These are phyloP conservation scores for Thecocarcelia acutangulata DNA, from an alignment of 2,888 invertebrate genomes.

Conservation along the genomic window DNA sequence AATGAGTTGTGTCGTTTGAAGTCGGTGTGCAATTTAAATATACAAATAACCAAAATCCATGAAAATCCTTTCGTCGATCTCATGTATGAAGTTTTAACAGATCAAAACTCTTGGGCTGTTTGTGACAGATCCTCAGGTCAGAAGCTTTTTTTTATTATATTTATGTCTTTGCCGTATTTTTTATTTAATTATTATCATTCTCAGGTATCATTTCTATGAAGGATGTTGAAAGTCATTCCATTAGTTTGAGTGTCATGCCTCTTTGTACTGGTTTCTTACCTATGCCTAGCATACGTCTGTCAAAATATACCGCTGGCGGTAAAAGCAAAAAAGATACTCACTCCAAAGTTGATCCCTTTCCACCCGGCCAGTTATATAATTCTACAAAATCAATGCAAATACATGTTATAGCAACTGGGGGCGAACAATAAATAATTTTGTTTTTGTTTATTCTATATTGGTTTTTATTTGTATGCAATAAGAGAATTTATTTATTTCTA, in stretches of 20 bases:
- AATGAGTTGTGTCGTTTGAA: slow-evolving; percentile 94
- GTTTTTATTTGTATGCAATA: slow-evolving; percentile 39
- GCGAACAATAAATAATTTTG: slow-evolving; percentile 74
- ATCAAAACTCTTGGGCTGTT: slow-evolving; percentile 96
- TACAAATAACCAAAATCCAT: slow-evolving; percentile 86
- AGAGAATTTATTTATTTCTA: slow-evolving; percentile 66
- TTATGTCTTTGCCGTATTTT: neutral
- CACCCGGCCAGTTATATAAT: slow-evolving; percentile 95
- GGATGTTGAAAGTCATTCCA: slow-evolving; percentile 86
- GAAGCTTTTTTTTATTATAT: neutral
- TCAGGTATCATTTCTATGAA: slow-evolving; percentile 88
- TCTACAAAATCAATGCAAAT: slow-evolving; percentile 95
- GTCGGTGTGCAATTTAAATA: slow-evolving; percentile 91
- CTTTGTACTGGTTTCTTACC: slow-evolving; percentile 94
- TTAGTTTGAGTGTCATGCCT: slow-evolving; percentile 95
- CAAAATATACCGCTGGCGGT: slow-evolving; percentile 90
- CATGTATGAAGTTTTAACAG: slow-evolving; percentile 96
- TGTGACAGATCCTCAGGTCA: slow-evolving; percentile 93
- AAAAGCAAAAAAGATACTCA: slow-evolving; percentile 84
- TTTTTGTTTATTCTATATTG: slow-evolving; percentile 30
- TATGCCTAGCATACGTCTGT: slow-evolving; percentile 92
- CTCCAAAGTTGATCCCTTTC: slow-evolving; percentile 93
- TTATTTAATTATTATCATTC: slow-evolving; percentile 68
- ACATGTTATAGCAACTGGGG: slow-evolving; percentile 87
- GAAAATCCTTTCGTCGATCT: slow-evolving; percentile 82